A percentile compares a stretch with the other conserved stretches of the same genome.
phyloP scores from a whole-genome alignment of 2,888 invertebrate species.

The Choreutis nemorana region DNA sequence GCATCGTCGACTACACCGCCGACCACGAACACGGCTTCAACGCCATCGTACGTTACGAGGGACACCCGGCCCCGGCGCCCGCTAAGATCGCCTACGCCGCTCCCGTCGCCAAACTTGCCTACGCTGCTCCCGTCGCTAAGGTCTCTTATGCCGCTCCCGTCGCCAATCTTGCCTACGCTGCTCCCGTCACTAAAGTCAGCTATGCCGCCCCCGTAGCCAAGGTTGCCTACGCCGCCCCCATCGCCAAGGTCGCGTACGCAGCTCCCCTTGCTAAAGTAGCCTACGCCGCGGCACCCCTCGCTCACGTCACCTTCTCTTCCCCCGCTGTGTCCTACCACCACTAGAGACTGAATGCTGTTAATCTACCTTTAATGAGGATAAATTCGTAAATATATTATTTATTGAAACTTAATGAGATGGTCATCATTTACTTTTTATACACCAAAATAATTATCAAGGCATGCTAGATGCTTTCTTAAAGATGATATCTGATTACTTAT shows the following conservation, averaged over 20 bases:
- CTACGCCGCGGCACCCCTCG: constrained; percentile 19
- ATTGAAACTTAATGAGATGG: no score
- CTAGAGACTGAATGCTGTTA: constrained; percentile 1
- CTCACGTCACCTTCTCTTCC: constrained; percentile 22
- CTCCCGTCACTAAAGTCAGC: constrained; percentile 16
- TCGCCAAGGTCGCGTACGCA: constrained; percentile 16
- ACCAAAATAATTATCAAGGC: no score
- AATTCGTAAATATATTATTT: constrained; percentile 1
- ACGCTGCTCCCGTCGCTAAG: constrained; percentile 10
- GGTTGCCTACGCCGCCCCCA: constrained; percentile 24
- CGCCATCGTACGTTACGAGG: constrained; percentile 24
- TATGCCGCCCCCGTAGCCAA: constrained; percentile 21
- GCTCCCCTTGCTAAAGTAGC: constrained; percentile 18
- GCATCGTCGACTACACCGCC: constrained; percentile 50
- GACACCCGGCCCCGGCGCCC: constrained; percentile 19
- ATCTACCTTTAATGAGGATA: background rate
- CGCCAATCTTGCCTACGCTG: constrained; percentile 13
- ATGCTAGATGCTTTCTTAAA: no score
- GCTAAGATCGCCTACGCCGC: constrained; percentile 12
- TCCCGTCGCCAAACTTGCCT: constrained; percentile 14
- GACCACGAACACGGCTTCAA: constrained; percentile 25
- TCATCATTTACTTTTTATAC: no score
- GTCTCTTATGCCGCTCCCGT: constrained; percentile 6
- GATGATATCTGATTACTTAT: no score
- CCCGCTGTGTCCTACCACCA: constrained; percentile 10